Base-by-base conservation (phyloP, 2,888 invertebrate genomes). In the Teleogryllus oceanicus region DNA sequence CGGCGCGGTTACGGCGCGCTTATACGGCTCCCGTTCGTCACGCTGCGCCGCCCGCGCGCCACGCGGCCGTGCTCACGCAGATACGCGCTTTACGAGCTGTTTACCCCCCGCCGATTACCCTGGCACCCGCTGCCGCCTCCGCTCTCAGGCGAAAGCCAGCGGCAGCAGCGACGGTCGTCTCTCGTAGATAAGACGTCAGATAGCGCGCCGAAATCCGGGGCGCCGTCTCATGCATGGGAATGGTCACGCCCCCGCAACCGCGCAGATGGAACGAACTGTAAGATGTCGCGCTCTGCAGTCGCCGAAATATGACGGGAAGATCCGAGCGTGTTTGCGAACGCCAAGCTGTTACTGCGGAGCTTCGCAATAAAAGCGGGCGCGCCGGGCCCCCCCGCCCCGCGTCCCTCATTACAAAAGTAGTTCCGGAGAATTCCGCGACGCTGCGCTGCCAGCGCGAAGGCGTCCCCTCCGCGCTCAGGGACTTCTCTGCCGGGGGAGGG, bases 51-150 rank as follows among this genome's bases (percentile, higher is more conserved):
- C n/a, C 62, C n/a, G 3, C 62, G 62, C 62, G 62, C 13, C 13
- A 62, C 62, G 62, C 62, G 62, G 62, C 16, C 62, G 62, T 62
- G 62, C 62, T n/a, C 13, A n/a, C 13, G 62, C 62, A 62, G 62
- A 62, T 62, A 62, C 62, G 62, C 62, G 62, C 62, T 62, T 62
- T 62, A 62, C 62, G 62, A 62, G 16, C 62, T 62, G 62, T 62
- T 62, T 62, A 62, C 62, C 62, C 62, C 62, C 62, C 62, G 11
- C 62, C 62, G 62, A 62, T 62, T 62, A n/a, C 16, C 62, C 62
- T 11, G 16, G 16, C 16, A 62, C 62, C 62, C 62, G 62, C 16
- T 4, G n/a, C 62, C n/a, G 16, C 62, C n/a, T 13, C 16, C 13
- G 62, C 62, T n/a, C 16, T 4, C 62, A 62, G 16, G 4, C 62